Base-by-base conservation (phyloP, 2,888 invertebrate genomes). In the Pachliopta kotzebuea region DNA sequence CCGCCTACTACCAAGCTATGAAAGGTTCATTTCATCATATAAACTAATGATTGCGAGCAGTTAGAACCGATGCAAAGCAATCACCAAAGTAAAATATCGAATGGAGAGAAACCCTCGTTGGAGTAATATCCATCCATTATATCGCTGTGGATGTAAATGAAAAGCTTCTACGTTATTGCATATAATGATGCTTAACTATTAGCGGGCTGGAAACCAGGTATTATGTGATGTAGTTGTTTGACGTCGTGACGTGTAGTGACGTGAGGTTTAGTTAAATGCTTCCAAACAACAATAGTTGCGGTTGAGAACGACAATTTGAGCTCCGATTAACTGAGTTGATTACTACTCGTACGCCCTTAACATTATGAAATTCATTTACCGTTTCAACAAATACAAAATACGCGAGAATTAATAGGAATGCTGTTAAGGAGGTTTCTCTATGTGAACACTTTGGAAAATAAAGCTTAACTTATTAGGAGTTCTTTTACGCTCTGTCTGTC, bases 241-340 rank as follows among this genome's bases (percentile, higher is more conserved):
- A 4, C 59, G 63, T 64, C 64, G 64, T 60, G 60, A 60, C 52
- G 56, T 17, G 49, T 37, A 18, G 60, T 52, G 50, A 45, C 45
- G 45, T n/a, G 45, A 18, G n/a, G 45, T 0, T 37, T 14, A 11
- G 37, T 37, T 55, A 60, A 49, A 50, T 52, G 64, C 56, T 56
- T 52, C 60, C 20, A 37, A 20, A 60, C 60, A 42, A 37, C 49
- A 24, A 50, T 49, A 56, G 4, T 42, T 24, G 59, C 64, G 24
- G 59, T 60, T 60, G 56, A 60, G 52, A 64, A 64, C 50, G 37
- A 56, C 56, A 64, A 60, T 64, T 64, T 56, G 56, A 56, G 42
- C 56, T 37, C 42, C 50, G 60, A 60, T 64, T 60, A 64, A 21
- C 21, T 0, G 50, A 42, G 42, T 49, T 23, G 45, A 50, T 56